Percentiles rank a stretch among this genome's conserved stretches.
Conservation (phyloP, 2,113 vertebrate genomes). For the Bubo blakistoni region DNA sequence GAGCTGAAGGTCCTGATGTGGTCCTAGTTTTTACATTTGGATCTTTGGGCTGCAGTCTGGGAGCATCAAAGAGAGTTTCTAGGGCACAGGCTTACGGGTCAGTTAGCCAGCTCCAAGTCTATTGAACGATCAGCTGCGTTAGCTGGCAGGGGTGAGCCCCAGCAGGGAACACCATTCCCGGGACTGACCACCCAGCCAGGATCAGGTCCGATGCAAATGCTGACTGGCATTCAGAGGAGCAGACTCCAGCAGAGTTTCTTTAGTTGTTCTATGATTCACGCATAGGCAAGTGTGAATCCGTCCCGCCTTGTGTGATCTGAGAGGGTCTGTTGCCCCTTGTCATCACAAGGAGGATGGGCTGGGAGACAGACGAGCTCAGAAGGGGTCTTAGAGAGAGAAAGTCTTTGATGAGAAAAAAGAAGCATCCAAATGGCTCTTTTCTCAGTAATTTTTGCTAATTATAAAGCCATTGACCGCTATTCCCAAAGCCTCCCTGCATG, state of each 20-base stretch:
- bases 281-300: not conserved
- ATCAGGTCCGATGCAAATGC: not conserved
- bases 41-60: not conserved
- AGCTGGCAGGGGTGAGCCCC: not conserved
- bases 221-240: not conserved
- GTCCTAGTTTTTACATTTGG: not conserved
- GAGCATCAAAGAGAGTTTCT: not conserved
- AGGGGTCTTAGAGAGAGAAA: constrained; percentile 1
- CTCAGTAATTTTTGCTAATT: constrained; percentile 53
- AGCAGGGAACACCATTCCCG: accelerated
- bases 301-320: not conserved
- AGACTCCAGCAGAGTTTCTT: not conserved
- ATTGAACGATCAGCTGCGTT: not conserved
- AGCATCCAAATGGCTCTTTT: constrained; percentile 4
- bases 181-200: not conserved
- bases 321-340: not conserved
- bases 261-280: not conserved
- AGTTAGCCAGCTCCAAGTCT: not conserved
- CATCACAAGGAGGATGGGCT: not conserved
- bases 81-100: not conserved
- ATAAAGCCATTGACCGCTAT: constrained; percentile 39
- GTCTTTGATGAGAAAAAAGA: constrained; percentile 30
- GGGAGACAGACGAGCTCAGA: constrained; percentile 5
- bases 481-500: not conserved
- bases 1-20: not conserved